Conservation (phyloP, 1,140 invertebrate genomes). For the Leguminivora glycinivorella region DNA sequence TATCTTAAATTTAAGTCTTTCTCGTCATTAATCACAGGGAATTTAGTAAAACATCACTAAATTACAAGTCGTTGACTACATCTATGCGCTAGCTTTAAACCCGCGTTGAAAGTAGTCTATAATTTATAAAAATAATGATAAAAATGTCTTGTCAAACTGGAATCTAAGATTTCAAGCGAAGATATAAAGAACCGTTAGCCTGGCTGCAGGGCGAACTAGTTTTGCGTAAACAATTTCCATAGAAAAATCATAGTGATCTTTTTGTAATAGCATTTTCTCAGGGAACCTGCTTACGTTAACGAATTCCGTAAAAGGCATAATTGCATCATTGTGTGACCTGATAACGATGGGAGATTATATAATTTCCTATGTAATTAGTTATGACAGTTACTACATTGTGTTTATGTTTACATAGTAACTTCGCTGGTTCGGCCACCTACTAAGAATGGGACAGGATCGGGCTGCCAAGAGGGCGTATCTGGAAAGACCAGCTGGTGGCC, state of each 20-base stretch:
- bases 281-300: neutral
- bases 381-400: slow-evolving; percentile 5
- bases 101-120: neutral
- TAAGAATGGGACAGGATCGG: too few relatives aligned
- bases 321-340: neutral
- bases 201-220: neutral
- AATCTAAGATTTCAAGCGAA: slow-evolving; percentile 7
- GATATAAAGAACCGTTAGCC: slow-evolving; percentile 4
- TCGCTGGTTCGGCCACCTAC: too few relatives aligned
- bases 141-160: neutral
- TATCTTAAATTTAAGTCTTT: slow-evolving; percentile 1
- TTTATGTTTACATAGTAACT: neutral
- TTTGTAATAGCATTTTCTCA: slow-evolving; percentile 12
- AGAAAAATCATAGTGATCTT: slow-evolving; percentile 8
- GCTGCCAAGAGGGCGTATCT: too few relatives aligned
- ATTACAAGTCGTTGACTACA: neutral
- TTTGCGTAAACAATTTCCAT: slow-evolving; percentile 12
- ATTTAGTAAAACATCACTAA: slow-evolving; percentile 1
- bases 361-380: slow-evolving; percentile 8
- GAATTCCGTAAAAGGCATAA: slow-evolving; percentile 8
- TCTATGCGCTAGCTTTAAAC: neutral
- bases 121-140: slow-evolving; percentile 13
- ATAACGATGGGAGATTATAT: neutral
- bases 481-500: too few relatives aligned
- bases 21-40: neutral